phyloP scores from a whole-genome alignment of 2,113 vertebrate species.

The Gnathonemus longibarbis region DNA sequence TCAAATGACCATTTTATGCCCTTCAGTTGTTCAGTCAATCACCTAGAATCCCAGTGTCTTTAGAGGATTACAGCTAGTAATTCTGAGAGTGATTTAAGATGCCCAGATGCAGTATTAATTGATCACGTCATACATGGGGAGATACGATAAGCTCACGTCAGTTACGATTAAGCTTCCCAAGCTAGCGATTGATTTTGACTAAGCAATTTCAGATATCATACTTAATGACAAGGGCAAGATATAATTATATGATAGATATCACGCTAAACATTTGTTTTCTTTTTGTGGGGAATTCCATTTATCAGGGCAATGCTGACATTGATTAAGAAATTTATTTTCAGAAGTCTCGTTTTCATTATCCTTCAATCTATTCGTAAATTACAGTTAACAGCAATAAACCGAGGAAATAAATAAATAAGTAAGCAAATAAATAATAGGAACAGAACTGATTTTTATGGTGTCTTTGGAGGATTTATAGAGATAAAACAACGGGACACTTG shows the following conservation, averaged over 20 bases:
- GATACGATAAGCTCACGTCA: slow-evolving; percentile 1
- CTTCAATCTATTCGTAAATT: background rate
- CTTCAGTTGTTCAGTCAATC: background rate
- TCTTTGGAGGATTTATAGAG: background rate
- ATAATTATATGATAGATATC: slow-evolving; percentile 1
- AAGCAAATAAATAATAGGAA: background rate
- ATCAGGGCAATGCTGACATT: background rate
- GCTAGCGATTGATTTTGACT: background rate
- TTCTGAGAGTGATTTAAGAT: slow-evolving; percentile 11
- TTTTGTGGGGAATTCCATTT: background rate
- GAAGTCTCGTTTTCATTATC: background rate
- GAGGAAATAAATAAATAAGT: background rate
- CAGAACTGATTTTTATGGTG: background rate
- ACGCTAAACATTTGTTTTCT: background rate
- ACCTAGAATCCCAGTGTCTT: background rate
- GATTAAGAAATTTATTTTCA: background rate
- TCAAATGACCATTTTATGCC: background rate
- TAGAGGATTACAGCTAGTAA: background rate
- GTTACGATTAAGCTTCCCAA: background rate
- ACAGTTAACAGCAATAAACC: background rate
- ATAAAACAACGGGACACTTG: background rate
- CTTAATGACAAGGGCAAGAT: background rate
- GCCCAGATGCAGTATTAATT: background rate
- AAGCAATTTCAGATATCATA: background rate
- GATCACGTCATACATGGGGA: background rate